Evolutionary conservation across 2,113 vertebrate genomes (phyloP).

Genomic region (Rutilus rutilus): DNA sequence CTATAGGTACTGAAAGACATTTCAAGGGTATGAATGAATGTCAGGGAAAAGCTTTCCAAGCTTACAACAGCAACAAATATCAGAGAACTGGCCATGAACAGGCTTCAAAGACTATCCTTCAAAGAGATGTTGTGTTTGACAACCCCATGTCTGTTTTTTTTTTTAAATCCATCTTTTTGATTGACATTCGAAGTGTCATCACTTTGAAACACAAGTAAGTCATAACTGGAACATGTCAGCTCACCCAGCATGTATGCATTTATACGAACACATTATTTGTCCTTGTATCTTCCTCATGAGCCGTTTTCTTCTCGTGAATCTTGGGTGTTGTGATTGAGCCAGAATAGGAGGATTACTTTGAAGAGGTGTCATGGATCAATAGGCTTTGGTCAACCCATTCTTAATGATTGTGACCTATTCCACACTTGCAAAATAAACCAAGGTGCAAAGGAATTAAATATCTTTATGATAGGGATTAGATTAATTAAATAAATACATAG

Average conservation of each 20-base stretch:
- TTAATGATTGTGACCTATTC: conserved; percentile 40
- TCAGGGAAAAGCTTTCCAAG: conserved; percentile 4
- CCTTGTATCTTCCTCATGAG: conserved; percentile 13
- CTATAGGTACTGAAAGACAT: conserved; percentile 16
- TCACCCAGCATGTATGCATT: not conserved
- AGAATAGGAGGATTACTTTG: conserved; percentile 39
- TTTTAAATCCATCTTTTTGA: conserved; percentile 25
- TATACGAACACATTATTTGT: conserved; percentile 1
- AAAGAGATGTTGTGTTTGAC: conserved; percentile 31
- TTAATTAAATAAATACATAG: not conserved
- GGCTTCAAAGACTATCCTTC: conserved; percentile 44
- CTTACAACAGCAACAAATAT: conserved; percentile 22
- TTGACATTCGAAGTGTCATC: conserved; percentile 17
- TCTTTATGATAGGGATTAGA: not conserved
- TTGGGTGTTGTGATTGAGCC: conserved; percentile 10
- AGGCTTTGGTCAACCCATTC: conserved; percentile 44
- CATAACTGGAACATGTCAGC: conserved; percentile 27
- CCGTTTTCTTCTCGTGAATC: not conserved
- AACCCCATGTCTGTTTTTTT: conserved; percentile 16
- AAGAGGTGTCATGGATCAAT: conserved; percentile 46
- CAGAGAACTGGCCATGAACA: conserved; percentile 34
- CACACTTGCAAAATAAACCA: not conserved
- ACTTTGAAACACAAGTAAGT: conserved; percentile 24
- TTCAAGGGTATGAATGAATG: conserved; percentile 40
- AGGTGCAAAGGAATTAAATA: conserved; percentile 1